A percentile compares a stretch with the other conserved stretches of the same genome.
These are phyloP conservation scores for Felis catus DNA, from an alignment of 2,113 vertebrate species.

Conservation along the genomic window F.catus_Fca126_mat1.0 CM031412.1:69324001-69324500, in stretches of 20 bases:
- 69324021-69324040: constrained; percentile 63
- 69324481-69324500: too few species aligned
- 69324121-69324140: constrained; percentile 61
- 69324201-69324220: not conserved
- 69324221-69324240: not conserved
- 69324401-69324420: too few species aligned
- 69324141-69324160: not conserved
- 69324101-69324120: constrained; percentile 58
- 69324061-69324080: constrained; percentile 64
- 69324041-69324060: constrained; percentile 63
- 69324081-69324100: constrained; percentile 73
- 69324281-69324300: not conserved
- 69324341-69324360: too few species aligned
- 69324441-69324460: too few species aligned
- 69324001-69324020: constrained; percentile 48
- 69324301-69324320: too few species aligned
- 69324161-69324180: not conserved
- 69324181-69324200: not conserved
- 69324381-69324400: too few species aligned
- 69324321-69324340: too few species aligned
- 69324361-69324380: too few species aligned
- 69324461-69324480: too few species aligned
- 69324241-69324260: not conserved
- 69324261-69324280: not conserved
- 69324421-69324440: too few species aligned